Evolutionary conservation across 2,113 vertebrate species (phyloP), one percentile per base, ranked within the genome.

Genomic region (Podocnemis expansa): DNA sequence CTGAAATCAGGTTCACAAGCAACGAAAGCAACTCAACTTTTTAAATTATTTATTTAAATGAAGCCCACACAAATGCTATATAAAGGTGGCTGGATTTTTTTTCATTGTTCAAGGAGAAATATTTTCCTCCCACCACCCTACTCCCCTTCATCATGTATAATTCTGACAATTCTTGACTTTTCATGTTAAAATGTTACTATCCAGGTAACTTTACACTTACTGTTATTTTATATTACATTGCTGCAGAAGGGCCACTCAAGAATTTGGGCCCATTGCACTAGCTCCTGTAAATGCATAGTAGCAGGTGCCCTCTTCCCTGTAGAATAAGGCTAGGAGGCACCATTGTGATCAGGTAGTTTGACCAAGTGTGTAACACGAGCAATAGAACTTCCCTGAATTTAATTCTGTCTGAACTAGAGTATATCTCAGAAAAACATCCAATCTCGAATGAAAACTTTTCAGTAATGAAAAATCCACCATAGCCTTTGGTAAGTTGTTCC

Each of bases 1-100:
- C 49, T 85, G 85, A 92, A 91, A 91, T 52, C 91, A 31, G 80
- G 84, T 95, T 96, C 91, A 91, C 95, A 96, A 91, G 94, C 96
- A 96, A 96, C 95, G 96, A 96, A 96, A 90, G 95, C 96, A 95
- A 96, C 96, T 96, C 95, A 95, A 90, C 94, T 93, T 94, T 97
- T 96, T 93, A 95, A 96, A 96, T 96, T 95, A 91, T 96, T 96
- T 95, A 91, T 96, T 96, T 96, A 95, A 85, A 93, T 88, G 11
- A 96, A 95, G 96, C 93, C 94, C 95, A 94, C 94, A 76, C 96
- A 94, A 95, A 95, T 96, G 95, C 95, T 91, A 96, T 70, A 43
- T 94, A 91, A 94, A 96, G 94, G 93, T 94, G 94, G 84, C 80
- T 95, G 96, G 96, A 96, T 94, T 96, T 95, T 90, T 88, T 94